phyloP scores from a whole-genome alignment of 2,797 vertebrate genomes.

The Allobates femoralis region DNA sequence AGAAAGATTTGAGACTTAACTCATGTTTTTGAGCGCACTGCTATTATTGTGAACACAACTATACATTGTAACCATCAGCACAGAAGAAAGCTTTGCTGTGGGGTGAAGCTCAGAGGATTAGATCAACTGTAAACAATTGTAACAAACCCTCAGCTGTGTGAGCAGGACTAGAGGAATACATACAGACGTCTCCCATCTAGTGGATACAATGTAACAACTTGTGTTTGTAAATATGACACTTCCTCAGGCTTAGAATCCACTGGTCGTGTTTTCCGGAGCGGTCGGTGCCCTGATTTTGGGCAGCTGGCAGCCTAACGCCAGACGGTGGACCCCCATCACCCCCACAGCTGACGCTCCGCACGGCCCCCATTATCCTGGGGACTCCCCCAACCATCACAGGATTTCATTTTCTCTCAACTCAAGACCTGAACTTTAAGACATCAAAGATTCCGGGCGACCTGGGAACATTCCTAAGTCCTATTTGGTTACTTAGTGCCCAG shows the following conservation, averaged over 20 bases:
- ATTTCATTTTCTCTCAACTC: constrained; percentile 47
- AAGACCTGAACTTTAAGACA: constrained; percentile 35
- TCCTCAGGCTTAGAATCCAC: no score
- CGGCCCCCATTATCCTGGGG: not conserved
- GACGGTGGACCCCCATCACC: not conserved
- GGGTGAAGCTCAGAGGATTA: no score
- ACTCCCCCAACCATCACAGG: not conserved
- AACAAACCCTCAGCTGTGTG: not conserved
- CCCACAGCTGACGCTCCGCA: constrained; percentile 5
- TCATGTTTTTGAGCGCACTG: no score
- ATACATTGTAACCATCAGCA: no score
- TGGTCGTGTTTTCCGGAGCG: no score
- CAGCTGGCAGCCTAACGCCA: constrained; percentile 27
- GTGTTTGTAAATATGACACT: not conserved
- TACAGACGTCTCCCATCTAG: not conserved
- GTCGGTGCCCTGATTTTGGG: constrained; percentile 30
- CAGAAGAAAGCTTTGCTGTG: no score
- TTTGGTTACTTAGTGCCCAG: constrained; percentile 10
- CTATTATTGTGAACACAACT: no score
- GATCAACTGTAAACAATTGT: no score
- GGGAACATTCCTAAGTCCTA: constrained; percentile 29
- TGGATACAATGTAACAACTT: not conserved
- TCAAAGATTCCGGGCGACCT: constrained; percentile 33
- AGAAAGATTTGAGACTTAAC: no score
- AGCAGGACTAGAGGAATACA: not conserved